Base-by-base conservation (phyloP, 2,888 invertebrate genomes). In the Thera obeliscata region DNA sequence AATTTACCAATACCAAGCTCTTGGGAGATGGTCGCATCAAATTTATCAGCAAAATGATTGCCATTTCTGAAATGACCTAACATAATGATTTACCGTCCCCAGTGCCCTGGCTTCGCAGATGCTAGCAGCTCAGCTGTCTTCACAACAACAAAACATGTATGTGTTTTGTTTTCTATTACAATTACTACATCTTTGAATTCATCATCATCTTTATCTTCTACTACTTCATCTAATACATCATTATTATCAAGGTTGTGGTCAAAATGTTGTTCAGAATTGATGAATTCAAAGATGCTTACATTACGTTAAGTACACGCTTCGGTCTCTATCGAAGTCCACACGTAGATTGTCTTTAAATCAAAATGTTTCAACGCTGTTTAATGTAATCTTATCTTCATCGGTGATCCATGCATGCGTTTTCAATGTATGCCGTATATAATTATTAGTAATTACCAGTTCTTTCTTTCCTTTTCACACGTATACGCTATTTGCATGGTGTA, bases 101-200 rank as follows among this genome's bases (percentile, higher is more conserved):
- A 97, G 97, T 97, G 97, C 97, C 96, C 97, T 98, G 96, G 97
- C 97, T 96, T 96, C 97, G 95, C 97, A 97, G 97, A 97, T 97
- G 97, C 97, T 97, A 95, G 97, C 97, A 95, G 96, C 96, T 94
- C 97, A 97, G 96, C 96, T 97, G 94, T 97, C 97, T 93, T 96
- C 97, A 94, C 97, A 97, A 95, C 97, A 97, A 95, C 97, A 97
- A 96, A 96, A 96, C 96, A 97, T 97, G 97, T 98, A 98, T 95
- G 97, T 97, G 91, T 93, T 93, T 91, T 93, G 91, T 93, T 92
- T 87, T 85, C 81, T 84, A 85, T 81, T 82, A 87, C 85, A 69
- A 66, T 83, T 84, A 84, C 79, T 72, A 79, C 81, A 84, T 84
- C 87, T 87, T 82, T 81, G 80, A 83, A 85, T 82, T 83, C 81